These are phyloP conservation scores for Aepyceros melampus DNA, from an alignment of 2,113 vertebrate species.

Conservation along the genomic window DNA sequence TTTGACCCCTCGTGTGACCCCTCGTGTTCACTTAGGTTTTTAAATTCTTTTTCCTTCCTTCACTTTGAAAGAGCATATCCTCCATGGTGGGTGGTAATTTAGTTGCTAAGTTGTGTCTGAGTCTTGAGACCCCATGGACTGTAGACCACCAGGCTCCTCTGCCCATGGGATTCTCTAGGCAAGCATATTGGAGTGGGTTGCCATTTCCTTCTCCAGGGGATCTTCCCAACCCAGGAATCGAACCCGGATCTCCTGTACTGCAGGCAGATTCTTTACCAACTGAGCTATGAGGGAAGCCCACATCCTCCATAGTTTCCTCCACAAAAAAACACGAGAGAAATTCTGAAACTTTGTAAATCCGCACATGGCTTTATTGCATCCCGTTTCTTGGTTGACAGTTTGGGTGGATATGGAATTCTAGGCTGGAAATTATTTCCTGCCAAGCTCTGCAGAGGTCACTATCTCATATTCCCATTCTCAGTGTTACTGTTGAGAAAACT, in stretches of 20 bases:
- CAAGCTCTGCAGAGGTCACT: neutral
- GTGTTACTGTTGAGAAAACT: neutral
- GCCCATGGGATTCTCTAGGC: neutral
- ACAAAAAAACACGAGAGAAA: neutral
- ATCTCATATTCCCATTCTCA: neutral
- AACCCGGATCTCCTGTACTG: neutral
- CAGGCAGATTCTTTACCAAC: neutral
- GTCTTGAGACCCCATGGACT: neutral
- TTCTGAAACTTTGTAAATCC: neutral
- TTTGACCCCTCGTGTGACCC: too few relatives aligned
- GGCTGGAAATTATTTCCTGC: neutral
- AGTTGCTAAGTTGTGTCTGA: neutral
- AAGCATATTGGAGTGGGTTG: neutral
- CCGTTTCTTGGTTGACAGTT: neutral
- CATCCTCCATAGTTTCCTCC: neutral
- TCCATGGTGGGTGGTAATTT: neutral
- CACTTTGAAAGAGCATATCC: neutral
- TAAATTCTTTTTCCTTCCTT: neutral
- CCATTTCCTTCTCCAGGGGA: neutral
- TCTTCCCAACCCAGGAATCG: neutral
- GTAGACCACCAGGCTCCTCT: neutral
- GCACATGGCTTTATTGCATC: neutral
- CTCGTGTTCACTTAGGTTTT: neutral
- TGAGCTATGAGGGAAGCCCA: neutral
- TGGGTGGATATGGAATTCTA: neutral